Percentiles rank a stretch among this genome's conserved stretches.
phyloP scores from a whole-genome alignment of 1,140 invertebrate species.

The Chymomyza costata region DNA sequence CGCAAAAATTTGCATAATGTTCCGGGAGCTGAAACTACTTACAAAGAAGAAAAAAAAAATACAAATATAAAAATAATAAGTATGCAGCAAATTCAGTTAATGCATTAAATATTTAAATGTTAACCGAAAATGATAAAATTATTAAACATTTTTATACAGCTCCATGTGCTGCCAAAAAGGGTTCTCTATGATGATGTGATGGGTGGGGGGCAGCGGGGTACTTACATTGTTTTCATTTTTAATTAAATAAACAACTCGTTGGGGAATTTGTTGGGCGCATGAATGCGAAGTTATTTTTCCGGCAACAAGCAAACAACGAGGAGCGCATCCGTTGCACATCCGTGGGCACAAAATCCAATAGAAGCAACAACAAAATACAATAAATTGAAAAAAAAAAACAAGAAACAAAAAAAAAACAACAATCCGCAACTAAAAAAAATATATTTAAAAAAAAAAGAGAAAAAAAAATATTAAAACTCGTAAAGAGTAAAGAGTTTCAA shows the following conservation, averaged over 20 bases:
- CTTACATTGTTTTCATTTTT: slow-evolving; percentile 48
- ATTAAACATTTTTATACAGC: slow-evolving; percentile 14
- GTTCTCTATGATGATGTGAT: neutral
- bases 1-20: slow-evolving; percentile 41
- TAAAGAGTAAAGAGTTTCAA: too few species aligned
- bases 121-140: slow-evolving; percentile 17
- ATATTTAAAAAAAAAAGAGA: neutral
- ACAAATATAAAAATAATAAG: slow-evolving; percentile 7
- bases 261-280: slow-evolving; percentile 27
- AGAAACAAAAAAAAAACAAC: neutral
- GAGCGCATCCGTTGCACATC: slow-evolving; percentile 41
- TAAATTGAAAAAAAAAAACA: too few species aligned
- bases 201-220: neutral
- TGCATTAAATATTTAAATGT: slow-evolving; percentile 22
- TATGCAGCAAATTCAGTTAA: neutral
- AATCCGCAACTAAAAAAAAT: neutral
- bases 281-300: slow-evolving; percentile 43
- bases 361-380: neutral
- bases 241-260: slow-evolving; percentile 50
- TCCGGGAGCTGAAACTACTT: neutral
- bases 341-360: neutral
- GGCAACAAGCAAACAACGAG: slow-evolving; percentile 28
- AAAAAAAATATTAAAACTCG: neutral
- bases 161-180: too few species aligned
- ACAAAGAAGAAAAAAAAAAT: slow-evolving; percentile 19